Conservation (phyloP, 2,113 vertebrate species). For the Rutilus rutilus region DNA sequence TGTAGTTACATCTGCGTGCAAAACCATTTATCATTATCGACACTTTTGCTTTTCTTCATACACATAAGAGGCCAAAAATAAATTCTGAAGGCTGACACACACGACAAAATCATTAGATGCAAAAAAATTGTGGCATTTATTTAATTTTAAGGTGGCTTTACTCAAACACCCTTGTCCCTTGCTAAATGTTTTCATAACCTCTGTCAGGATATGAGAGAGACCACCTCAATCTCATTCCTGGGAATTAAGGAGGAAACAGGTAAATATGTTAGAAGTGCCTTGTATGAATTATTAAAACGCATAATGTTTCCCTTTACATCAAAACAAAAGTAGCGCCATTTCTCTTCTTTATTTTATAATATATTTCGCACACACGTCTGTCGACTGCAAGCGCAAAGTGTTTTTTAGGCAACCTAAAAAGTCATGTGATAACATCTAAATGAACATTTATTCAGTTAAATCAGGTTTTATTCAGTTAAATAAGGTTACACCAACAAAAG, state of each 20-base stretch:
- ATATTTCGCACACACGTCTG: not conserved
- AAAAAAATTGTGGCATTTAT: not conserved
- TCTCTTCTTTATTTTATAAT: not conserved
- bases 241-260: conserved; percentile 46
- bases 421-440: not conserved
- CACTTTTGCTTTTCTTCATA: not conserved
- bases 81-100: not conserved
- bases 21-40: not conserved
- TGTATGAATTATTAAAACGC: not conserved
- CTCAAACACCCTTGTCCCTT: conserved; percentile 72
- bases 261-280: conserved; percentile 42
- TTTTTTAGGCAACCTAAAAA: not conserved
- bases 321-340: not conserved
- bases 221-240: conserved; percentile 57
- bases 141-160: conserved; percentile 52
- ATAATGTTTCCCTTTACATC: too few relatives aligned
- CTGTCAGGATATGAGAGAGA: conserved; percentile 69
- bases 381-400: not conserved
- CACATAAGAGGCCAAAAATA: not conserved
- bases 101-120: not conserved
- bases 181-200: conserved; percentile 69
- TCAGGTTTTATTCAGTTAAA: not conserved
- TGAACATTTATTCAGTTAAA: not conserved
- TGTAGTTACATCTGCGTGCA: not conserved
- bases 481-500: not conserved